phyloP scores from a whole-genome alignment of 2,888 invertebrate species.

The Pardosa pseudoannulata region DNA sequence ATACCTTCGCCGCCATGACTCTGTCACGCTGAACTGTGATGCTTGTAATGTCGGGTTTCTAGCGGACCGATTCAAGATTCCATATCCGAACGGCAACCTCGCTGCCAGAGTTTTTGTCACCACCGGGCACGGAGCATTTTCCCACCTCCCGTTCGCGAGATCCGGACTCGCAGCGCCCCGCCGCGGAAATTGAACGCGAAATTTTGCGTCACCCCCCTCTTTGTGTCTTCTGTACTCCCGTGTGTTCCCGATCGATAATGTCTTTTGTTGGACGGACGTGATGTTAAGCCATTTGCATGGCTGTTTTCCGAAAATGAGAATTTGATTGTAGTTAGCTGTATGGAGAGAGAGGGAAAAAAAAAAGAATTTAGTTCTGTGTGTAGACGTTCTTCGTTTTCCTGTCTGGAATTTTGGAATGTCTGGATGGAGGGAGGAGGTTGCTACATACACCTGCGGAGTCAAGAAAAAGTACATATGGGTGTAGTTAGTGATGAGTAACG shows the following conservation, averaged over 20 bases:
- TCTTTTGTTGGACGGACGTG: neutral
- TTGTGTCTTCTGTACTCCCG: no score
- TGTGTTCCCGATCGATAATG: constrained; percentile 19
- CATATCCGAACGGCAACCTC: constrained; percentile 35
- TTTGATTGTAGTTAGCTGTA: neutral
- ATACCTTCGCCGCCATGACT: constrained; percentile 2
- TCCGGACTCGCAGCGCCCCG: constrained; percentile 24
- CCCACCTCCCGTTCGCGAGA: no score
- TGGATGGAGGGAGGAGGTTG: no score
- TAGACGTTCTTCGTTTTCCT: no score
- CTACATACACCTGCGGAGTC: no score
- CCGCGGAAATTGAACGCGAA: neutral
- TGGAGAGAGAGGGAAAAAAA: no score
- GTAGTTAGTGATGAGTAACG: no score
- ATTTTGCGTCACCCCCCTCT: no score
- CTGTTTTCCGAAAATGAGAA: constrained; percentile 4
- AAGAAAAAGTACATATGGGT: no score
- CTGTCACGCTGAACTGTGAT: neutral
- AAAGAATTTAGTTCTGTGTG: neutral
- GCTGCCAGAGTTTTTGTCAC: constrained; percentile 37
- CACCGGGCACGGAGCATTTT: constrained; percentile 35
- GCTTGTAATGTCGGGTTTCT: neutral
- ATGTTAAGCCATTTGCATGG: neutral
- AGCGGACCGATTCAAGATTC: constrained; percentile 16
- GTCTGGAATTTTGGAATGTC: no score